Percentiles rank a stretch among this genome's conserved stretches.
Conservation (phyloP, 2,888 invertebrate species). For the Prosopocoilus inquinatus region DNA sequence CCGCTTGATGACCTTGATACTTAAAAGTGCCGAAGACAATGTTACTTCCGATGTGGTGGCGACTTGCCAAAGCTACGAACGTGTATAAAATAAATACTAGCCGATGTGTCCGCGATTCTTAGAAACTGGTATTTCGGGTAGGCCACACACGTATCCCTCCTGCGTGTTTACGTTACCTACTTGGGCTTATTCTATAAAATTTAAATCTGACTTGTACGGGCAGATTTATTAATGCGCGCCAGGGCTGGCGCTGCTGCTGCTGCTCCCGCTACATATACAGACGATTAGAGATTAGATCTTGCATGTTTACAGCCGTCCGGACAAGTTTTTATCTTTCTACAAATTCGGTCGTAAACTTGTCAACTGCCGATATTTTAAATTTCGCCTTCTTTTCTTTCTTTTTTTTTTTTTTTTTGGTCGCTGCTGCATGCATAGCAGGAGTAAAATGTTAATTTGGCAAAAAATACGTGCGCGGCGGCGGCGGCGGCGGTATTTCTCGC, state of each 20-base stretch:
- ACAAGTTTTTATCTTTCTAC: slow-evolving; percentile 26
- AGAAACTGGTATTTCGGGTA: slow-evolving; percentile 28
- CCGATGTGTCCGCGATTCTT: slow-evolving; percentile 28
- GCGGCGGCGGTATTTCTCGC: too few relatives aligned
- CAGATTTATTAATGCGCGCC: too few relatives aligned
- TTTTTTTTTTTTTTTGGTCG: neutral
- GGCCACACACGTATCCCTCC: slow-evolving; percentile 28
- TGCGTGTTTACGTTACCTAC: slow-evolving; percentile 17
- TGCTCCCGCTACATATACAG: slow-evolving; percentile 14
- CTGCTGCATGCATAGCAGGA: neutral
- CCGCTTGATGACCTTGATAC: slow-evolving; percentile 24
- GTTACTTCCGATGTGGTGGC: slow-evolving; percentile 36
- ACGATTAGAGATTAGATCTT: slow-evolving; percentile 27
- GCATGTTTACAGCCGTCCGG: slow-evolving; percentile 23
- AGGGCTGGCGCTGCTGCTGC: too few relatives aligned
- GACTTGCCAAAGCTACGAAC: slow-evolving; percentile 32
- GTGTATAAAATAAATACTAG: slow-evolving; percentile 33
- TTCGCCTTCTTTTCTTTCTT: neutral
- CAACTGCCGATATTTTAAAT: slow-evolving; percentile 19
- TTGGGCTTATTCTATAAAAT: neutral
- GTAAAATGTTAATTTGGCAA: neutral
- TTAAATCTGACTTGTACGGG: too few relatives aligned
- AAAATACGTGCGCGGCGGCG: too few relatives aligned
- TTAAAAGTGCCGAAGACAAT: slow-evolving; percentile 32
- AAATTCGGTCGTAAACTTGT: slow-evolving; percentile 26